phyloP scores from a whole-genome alignment of 1,140 invertebrate genomes.

The Sinonovacula constricta region DNA sequence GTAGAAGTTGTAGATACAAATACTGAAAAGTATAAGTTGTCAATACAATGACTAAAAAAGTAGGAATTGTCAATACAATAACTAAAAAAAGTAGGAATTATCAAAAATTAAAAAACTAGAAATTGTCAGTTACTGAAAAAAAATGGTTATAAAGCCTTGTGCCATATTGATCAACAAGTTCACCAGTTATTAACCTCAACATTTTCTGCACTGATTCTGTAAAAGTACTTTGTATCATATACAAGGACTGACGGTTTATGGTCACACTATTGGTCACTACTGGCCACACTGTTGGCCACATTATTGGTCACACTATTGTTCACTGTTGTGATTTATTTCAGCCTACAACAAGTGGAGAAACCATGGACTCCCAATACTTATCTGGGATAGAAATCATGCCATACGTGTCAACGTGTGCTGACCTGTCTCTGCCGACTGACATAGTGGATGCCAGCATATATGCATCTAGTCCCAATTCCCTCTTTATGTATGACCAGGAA shows the following conservation, averaged over 20 bases:
- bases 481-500: slow-evolving; percentile 74
- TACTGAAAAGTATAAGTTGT: no score
- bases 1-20: no score
- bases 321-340: not conserved
- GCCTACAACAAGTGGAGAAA: not conserved
- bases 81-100: no score
- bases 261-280: not conserved
- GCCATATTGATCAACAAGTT: not conserved
- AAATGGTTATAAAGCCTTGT: no score
- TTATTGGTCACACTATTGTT: not conserved
- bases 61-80: no score
- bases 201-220: not conserved
- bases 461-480: slow-evolving; percentile 72
- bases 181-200: not conserved
- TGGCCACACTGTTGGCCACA: no score
- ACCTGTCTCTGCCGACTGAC: slow-evolving; percentile 35
- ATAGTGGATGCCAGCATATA: slow-evolving; percentile 55
- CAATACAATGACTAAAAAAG: no score
- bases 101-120: no score
- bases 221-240: not conserved
- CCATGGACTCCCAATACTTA: not conserved
- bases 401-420: slow-evolving; percentile 37
- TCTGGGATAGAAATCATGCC: not conserved
- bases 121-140: no score
- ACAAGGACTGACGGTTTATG: not conserved